phyloP scores from a whole-genome alignment of 2,113 vertebrate species.

The Chloropsis cyanopogon region DNA sequence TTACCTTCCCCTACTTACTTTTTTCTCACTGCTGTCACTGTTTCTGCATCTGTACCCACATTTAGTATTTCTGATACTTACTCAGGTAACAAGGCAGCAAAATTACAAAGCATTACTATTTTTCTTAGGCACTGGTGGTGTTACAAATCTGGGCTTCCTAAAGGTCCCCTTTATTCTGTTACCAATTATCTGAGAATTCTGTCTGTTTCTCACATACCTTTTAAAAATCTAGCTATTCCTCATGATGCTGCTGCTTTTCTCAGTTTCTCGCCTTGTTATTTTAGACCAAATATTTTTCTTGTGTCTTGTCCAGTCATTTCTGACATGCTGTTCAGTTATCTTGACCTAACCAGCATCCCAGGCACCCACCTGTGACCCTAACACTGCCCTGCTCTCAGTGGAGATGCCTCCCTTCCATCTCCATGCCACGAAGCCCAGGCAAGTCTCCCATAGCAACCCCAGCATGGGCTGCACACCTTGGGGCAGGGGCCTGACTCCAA shows the following conservation, averaged over 20 bases:
- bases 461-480: rapidly evolving
- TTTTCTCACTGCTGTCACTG: not conserved
- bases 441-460: not conserved
- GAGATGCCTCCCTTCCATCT: not conserved
- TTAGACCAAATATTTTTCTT: not conserved
- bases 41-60: not conserved
- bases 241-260: not conserved
- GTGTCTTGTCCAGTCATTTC: not conserved
- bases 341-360: not conserved
- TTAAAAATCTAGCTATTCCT: not conserved
- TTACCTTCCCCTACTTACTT: not conserved
- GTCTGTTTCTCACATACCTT: not conserved
- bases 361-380: not conserved
- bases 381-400: not conserved
- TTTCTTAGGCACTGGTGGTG: not conserved
- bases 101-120: not conserved
- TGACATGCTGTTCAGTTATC: not conserved
- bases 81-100: not conserved
- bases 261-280: not conserved
- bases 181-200: not conserved
- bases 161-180: not conserved
- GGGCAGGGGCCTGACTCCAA: not conserved
- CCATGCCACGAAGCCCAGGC: rapidly evolving
- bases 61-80: not conserved
- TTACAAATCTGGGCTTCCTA: not conserved